Base-by-base conservation (phyloP, 2,113 vertebrate species). In the Grammomys dolichurus region DNA sequence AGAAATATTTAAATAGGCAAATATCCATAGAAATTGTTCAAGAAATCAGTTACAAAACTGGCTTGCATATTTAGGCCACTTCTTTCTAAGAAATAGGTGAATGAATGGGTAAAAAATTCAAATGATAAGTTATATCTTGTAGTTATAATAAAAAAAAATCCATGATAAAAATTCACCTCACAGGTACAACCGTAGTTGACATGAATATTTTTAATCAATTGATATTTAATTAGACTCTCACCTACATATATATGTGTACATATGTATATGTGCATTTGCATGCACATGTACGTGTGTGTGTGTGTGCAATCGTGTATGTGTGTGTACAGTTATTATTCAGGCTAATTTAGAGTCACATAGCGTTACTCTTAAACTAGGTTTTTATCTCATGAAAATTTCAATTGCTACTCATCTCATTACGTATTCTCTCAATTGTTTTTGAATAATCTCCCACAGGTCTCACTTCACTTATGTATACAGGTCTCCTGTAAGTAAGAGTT, bases 1-100 rank as follows among this genome's bases (percentile, higher is more conserved):
- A 91, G 67, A 95, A 89, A 75, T 65, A 94, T 36, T 95, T 94
- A 12, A 92, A 70, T 65, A 82, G 75, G 88, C 7, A 10, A 82
- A 84, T 65, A 92, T 14, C 8, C 51, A 92, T 56, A 46, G 91
- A 86, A 58, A 43, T 28, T 31, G n/a, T 70, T 40, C 33, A 95
- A 89, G 24, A 94, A 88, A 2, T 65, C 28, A 56, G 1, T 54
- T 63, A 31, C 3, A 24, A 87, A 94, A 73, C 1, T 51, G 78
- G 28, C 26, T 31, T 91, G 7, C 48, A 60, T 65, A 86, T 86
- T 87, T 46, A 87, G 82, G 13, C 1, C 24, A 63, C 7, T 51
- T 75, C 16, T 93, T 96, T 70, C 17, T 85, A 26, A 82, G 19
- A 16, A 0, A 56, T 73, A 81, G 11, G 31, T 11, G 24, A 9